A percentile compares a stretch with the other conserved stretches of the same genome.
Evolutionary conservation across 1,140 invertebrate genomes (phyloP).

Genomic region (Heliconius eleuchia): DNA sequence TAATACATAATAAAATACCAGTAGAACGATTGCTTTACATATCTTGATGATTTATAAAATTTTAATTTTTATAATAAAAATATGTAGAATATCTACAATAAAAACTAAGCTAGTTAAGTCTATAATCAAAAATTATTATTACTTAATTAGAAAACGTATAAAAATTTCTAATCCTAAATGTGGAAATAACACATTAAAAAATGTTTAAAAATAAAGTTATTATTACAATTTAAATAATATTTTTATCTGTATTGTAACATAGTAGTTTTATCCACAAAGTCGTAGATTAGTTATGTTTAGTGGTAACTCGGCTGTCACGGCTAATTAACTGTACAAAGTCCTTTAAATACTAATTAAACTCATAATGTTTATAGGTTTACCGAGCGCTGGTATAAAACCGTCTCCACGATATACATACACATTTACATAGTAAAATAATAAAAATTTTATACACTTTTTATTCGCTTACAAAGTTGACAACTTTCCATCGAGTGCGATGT

Average conservation of each 20-base stretch:
- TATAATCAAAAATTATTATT: too few species aligned
- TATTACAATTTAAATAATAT: background rate
- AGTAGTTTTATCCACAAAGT: background rate
- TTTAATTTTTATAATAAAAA: too few species aligned
- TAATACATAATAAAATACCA: too few species aligned
- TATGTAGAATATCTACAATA: too few species aligned
- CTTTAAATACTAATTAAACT: conserved; percentile 9
- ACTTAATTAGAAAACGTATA: too few species aligned
- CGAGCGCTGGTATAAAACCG: background rate
- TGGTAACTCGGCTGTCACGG: background rate
- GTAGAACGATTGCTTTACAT: too few species aligned
- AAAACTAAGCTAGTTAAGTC: too few species aligned
- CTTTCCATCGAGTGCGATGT: background rate
- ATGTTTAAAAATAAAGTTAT: too few species aligned
- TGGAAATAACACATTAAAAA: too few species aligned
- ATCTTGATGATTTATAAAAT: too few species aligned
- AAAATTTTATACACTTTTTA: background rate
- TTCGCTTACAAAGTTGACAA: background rate
- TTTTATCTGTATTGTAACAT: background rate
- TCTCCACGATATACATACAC: background rate
- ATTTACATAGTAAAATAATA: background rate
- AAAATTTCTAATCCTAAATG: too few species aligned
- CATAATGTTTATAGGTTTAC: conserved; percentile 9
- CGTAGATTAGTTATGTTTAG: conserved; percentile 4
- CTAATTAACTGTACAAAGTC: conserved; percentile 9